Percentiles rank a stretch among this genome's conserved stretches.
Conservation (phyloP, 2,888 invertebrate species). For the Netelia melanura region DNA sequence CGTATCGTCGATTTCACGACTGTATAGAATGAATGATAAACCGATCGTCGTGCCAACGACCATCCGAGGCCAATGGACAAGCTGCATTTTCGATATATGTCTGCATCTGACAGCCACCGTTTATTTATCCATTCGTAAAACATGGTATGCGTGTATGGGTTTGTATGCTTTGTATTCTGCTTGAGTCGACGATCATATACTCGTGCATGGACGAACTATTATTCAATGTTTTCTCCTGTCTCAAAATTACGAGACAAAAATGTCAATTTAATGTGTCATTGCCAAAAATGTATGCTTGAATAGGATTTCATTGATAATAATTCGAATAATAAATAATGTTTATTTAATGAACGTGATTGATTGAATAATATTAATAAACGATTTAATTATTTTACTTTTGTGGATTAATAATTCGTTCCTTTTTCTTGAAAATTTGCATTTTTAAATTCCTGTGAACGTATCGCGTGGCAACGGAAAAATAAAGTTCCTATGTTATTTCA, state of each 20-base stretch:
- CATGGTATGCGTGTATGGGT: neutral
- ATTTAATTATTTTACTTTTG: no score
- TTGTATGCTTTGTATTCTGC: neutral
- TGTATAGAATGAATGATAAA: constrained; percentile 29
- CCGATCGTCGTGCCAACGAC: neutral
- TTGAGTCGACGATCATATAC: constrained; percentile 6
- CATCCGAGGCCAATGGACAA: neutral
- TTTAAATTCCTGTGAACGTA: no score
- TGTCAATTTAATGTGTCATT: neutral
- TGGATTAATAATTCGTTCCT: no score
- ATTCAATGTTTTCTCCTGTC: neutral
- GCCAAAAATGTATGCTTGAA: neutral
- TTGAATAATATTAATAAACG: no score
- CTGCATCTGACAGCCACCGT: constrained; percentile 22
- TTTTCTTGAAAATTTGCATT: no score
- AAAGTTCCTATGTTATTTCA: no score
- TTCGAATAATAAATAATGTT: no score
- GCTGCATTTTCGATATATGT: neutral
- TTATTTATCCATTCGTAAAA: neutral
- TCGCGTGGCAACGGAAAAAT: no score
- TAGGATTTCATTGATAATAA: neutral
- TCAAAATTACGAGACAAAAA: neutral
- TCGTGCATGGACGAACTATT: neutral
- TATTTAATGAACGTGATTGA: no score
- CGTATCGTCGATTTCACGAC: neutral